These are phyloP conservation scores for Uropetala carovei DNA, from an alignment of 2,888 invertebrate genomes.

Conservation along the genomic window DNA sequence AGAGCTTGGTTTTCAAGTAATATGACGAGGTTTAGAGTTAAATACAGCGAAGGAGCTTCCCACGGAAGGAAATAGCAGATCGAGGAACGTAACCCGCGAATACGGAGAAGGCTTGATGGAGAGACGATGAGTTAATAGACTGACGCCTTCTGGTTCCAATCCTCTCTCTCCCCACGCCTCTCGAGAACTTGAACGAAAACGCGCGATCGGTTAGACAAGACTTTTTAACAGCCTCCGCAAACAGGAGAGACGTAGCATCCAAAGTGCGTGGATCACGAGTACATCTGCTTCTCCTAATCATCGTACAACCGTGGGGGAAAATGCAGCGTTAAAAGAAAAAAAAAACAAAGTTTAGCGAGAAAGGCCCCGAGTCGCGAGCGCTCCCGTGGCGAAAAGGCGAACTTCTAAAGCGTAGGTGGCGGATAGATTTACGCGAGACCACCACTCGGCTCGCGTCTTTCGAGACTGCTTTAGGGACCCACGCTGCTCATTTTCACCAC, in stretches of 20 bases:
- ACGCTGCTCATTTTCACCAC: neutral
- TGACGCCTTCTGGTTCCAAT: neutral
- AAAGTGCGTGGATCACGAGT: neutral
- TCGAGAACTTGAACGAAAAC: neutral
- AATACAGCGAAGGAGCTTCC: neutral
- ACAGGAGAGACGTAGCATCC: neutral
- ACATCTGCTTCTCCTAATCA: neutral
- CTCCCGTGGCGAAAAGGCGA: conserved; percentile 12
- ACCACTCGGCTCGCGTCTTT: neutral
- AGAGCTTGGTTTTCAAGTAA: no score
- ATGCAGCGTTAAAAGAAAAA: neutral
- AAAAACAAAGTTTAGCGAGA: neutral
- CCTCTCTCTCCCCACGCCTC: neutral
- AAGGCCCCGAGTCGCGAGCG: conserved; percentile 37
- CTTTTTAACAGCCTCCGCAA: conserved; percentile 29
- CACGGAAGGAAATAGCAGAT: neutral
- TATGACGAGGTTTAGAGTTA: no score
- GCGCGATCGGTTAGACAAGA: conserved; percentile 22
- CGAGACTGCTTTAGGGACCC: neutral
- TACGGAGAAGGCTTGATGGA: neutral
- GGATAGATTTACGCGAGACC: conserved; percentile 23
- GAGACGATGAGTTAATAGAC: neutral
- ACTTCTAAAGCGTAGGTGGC: conserved; percentile 10
- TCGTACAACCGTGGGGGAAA: neutral
- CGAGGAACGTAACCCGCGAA: neutral